phyloP scores from a whole-genome alignment of 2,888 invertebrate genomes.

The Leptura quadrifasciata region DNA sequence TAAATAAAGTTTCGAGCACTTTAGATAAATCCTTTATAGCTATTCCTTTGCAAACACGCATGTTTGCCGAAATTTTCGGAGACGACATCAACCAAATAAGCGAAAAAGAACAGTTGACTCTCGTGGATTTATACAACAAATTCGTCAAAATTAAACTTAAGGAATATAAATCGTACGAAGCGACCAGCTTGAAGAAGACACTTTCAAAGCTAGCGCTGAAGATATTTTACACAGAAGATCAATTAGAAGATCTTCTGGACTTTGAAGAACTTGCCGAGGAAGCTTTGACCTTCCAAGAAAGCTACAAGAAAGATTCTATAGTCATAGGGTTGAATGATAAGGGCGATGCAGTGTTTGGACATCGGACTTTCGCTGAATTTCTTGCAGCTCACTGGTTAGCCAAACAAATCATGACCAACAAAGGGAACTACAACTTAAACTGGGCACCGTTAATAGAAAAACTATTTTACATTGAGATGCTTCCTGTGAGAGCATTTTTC shows the following conservation, averaged over 20 bases:
- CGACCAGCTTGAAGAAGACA: conserved; percentile 33
- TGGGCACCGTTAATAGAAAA: conserved; percentile 36
- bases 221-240: conserved; percentile 32
- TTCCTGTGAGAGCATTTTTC: conserved; percentile 39
- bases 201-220: conserved; percentile 37
- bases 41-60: conserved; percentile 37
- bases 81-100: conserved; percentile 29
- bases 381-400: conserved; percentile 41
- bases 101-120: conserved; percentile 33
- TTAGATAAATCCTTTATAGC: conserved; percentile 30
- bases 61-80: conserved; percentile 42
- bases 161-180: conserved; percentile 41
- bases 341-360: conserved; percentile 40
- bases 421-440: conserved; percentile 16
- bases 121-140: conserved; percentile 36
- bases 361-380: conserved; percentile 40
- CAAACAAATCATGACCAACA: conserved; percentile 32
- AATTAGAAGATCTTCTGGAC: conserved; percentile 31
- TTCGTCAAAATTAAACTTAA: conserved; percentile 39
- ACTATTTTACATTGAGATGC: conserved; percentile 35
- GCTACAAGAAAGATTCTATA: conserved; percentile 38
- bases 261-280: conserved; percentile 39
- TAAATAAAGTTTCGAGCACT: conserved; percentile 26
- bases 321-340: conserved; percentile 36
- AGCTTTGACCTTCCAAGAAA: conserved; percentile 31